phyloP scores from a whole-genome alignment of 2,888 invertebrate genomes.

The Drosophila neoperkinsi region DNA sequence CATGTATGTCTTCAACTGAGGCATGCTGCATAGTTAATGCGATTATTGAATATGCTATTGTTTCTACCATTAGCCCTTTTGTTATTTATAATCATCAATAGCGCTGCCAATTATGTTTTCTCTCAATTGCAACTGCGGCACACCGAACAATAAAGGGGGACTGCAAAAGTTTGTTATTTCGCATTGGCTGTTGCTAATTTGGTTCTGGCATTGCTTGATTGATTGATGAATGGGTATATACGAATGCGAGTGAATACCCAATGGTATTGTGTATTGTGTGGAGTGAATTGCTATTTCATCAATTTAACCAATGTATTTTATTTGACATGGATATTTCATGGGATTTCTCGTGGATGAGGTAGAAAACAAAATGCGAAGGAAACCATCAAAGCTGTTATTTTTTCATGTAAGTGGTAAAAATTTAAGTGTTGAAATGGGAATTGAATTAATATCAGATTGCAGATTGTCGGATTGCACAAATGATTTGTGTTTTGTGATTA shows the following conservation, averaged over 20 bases:
- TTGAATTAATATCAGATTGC: slow-evolving; percentile 5
- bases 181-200: slow-evolving; percentile 60
- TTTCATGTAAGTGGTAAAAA: slow-evolving; percentile 4
- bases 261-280: slow-evolving; percentile 38
- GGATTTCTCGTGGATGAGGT: background rate
- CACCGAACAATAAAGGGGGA: slow-evolving; percentile 26
- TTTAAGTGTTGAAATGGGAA: slow-evolving; percentile 36
- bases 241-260: slow-evolving; percentile 51
- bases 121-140: slow-evolving; percentile 15
- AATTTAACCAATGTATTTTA: slow-evolving; percentile 22
- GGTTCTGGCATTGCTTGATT: slow-evolving; percentile 62
- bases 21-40: slow-evolving; percentile 35
- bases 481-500: slow-evolving; percentile 8
- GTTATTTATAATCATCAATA: slow-evolving; percentile 31
- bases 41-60: slow-evolving; percentile 21
- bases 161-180: slow-evolving; percentile 18
- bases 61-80: slow-evolving; percentile 14
- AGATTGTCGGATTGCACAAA: background rate
- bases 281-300: slow-evolving; percentile 67
- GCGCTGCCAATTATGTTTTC: slow-evolving; percentile 45
- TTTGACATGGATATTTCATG: slow-evolving; percentile 6
- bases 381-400: slow-evolving; percentile 14
- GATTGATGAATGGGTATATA: slow-evolving; percentile 23
- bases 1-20: background rate
- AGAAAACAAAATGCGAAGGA: background rate